phyloP scores from a whole-genome alignment of 1,140 invertebrate genomes.

The Ylistrum balloti region DNA sequence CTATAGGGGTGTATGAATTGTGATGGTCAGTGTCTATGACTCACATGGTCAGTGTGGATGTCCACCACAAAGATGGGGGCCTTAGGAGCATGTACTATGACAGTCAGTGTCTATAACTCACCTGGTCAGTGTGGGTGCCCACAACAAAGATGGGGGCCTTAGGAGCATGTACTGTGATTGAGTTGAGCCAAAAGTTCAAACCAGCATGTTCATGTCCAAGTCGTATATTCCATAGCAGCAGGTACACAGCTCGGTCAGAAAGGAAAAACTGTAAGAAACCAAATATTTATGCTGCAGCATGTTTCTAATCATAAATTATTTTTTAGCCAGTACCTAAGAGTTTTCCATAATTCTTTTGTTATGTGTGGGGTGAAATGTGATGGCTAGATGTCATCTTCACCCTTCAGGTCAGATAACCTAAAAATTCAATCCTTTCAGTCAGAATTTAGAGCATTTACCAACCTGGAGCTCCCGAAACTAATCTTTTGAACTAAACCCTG shows the following conservation, averaged over 20 bases:
- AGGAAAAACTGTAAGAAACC: constrained; percentile 79
- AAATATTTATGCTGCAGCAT: neutral
- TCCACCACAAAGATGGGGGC: constrained; percentile 54
- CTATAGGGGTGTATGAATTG: neutral
- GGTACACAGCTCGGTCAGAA: constrained; percentile 79
- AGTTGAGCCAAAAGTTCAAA: constrained; percentile 79
- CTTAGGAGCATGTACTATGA: neutral
- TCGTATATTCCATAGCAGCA: constrained; percentile 81
- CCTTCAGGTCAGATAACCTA: too few relatives aligned
- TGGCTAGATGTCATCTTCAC: too few relatives aligned
- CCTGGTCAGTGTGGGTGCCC: constrained; percentile 81
- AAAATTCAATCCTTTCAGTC: too few relatives aligned
- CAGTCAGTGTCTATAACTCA: constrained; percentile 48
- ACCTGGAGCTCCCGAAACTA: too few relatives aligned
- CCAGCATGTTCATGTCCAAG: constrained; percentile 80
- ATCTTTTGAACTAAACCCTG: too few relatives aligned
- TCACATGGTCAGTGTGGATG: constrained; percentile 79
- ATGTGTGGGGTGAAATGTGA: too few relatives aligned
- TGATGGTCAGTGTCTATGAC: neutral
- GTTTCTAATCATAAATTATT: too few relatives aligned
- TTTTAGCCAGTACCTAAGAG: too few relatives aligned
- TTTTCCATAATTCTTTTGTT: too few relatives aligned
- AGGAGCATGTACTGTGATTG: constrained; percentile 80
- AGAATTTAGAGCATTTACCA: too few relatives aligned
- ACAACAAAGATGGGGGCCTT: constrained; percentile 80